phyloP scores from a whole-genome alignment of 2,797 vertebrate species.

The Synanceia verrucosa region DNA sequence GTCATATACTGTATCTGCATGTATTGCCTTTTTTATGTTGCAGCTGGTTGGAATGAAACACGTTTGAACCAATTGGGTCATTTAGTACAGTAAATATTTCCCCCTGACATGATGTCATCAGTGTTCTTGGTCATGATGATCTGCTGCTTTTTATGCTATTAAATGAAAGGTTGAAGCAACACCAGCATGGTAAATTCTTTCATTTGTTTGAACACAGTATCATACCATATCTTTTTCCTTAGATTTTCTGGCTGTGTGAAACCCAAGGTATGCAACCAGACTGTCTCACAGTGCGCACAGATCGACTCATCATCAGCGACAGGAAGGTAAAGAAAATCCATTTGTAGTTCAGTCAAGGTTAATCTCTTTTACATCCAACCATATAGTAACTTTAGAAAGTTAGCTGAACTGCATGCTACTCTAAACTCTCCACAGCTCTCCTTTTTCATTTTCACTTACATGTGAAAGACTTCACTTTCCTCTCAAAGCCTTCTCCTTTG shows the following conservation, averaged over 20 bases:
- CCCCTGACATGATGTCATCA: background rate
- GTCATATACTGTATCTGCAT: background rate
- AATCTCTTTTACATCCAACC: constrained; percentile 17
- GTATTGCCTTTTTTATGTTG: too few relatives aligned
- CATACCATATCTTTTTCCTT: background rate
- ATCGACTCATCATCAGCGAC: constrained; percentile 13
- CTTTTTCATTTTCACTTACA: constrained; percentile 8
- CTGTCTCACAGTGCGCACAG: constrained; percentile 5
- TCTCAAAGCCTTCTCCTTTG: constrained; percentile 24
- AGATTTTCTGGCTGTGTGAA: constrained; percentile 8
- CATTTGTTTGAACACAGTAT: background rate
- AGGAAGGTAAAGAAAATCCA: constrained; percentile 28
- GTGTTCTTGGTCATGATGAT: background rate
- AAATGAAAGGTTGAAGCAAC: background rate
- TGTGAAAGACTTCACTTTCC: constrained; percentile 3
- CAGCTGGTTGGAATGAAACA: background rate
- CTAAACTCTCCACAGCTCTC: constrained; percentile 18
- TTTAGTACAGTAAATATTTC: background rate
- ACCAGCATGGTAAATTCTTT: background rate
- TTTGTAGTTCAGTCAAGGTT: constrained; percentile 24
- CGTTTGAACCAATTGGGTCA: background rate
- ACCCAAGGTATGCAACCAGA: background rate
- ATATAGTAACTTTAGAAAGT: constrained; percentile 18
- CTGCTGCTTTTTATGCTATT: background rate
- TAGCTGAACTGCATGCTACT: constrained; percentile 18